Evolutionary conservation across 2,888 invertebrate genomes (phyloP).

Genomic region (Tuta absoluta): DNA sequence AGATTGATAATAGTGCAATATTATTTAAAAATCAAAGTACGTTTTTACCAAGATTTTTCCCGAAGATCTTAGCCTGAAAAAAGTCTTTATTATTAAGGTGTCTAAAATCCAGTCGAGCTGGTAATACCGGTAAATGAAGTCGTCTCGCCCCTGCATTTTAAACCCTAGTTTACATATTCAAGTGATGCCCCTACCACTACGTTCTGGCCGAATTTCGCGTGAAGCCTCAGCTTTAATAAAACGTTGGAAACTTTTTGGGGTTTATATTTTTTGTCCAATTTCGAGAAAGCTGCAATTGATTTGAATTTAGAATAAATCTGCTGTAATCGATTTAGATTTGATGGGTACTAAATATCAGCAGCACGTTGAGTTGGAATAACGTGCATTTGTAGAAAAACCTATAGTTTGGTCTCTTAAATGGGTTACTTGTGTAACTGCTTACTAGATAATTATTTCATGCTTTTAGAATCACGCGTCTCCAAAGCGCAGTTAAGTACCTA

Average conservation of each 20-base stretch:
- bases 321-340: too few species aligned
- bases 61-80: not conserved
- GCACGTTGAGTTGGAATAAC: too few species aligned
- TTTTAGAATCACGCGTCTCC: too few species aligned
- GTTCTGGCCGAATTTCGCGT: not conserved
- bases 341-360: too few species aligned
- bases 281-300: not conserved
- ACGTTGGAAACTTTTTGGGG: not conserved
- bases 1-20: too few species aligned
- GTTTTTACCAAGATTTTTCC: too few species aligned
- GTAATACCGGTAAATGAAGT: slow-evolving; percentile 14
- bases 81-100: not conserved
- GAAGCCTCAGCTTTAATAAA: not conserved
- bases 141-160: slow-evolving; percentile 24
- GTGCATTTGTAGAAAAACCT: too few species aligned
- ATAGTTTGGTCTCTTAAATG: too few species aligned
- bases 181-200: slow-evolving; percentile 16
- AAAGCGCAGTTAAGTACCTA: too few species aligned
- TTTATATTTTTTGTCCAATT: not conserved
- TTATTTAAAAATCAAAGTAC: too few species aligned
- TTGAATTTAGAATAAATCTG: not conserved
- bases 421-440: too few species aligned
- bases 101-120: not conserved
- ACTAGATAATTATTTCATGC: too few species aligned
- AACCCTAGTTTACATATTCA: slow-evolving; percentile 24